phyloP scores from a whole-genome alignment of 2,113 vertebrate species.

The Macrotis lagotis region DNA sequence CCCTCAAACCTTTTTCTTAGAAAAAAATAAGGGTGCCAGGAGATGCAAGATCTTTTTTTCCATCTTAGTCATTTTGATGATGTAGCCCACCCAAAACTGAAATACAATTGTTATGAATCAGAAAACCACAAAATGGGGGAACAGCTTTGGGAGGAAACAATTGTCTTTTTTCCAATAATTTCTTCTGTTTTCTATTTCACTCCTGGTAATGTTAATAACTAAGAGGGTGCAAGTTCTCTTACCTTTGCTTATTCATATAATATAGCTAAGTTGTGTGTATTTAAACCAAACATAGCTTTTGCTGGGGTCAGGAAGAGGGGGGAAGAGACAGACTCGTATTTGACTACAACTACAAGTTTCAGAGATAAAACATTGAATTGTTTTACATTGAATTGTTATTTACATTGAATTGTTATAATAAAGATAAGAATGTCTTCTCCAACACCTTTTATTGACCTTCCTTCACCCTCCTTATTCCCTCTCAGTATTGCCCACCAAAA shows the following conservation, averaged over 20 bases:
- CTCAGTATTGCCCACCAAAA: background rate
- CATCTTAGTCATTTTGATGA: background rate
- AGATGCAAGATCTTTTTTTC: background rate
- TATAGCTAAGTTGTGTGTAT: background rate
- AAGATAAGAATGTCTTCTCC: background rate
- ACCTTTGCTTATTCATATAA: background rate
- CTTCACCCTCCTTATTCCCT: background rate
- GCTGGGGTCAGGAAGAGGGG: background rate
- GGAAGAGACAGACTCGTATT: background rate
- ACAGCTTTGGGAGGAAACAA: background rate
- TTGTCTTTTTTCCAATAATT: background rate
- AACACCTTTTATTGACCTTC: background rate
- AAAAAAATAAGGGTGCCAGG: background rate
- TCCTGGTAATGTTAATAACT: background rate
- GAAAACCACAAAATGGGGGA: background rate
- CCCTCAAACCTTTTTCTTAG: background rate
- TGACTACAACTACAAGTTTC: background rate
- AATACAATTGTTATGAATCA: background rate
- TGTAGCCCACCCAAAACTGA: background rate
- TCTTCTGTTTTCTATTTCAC: background rate
- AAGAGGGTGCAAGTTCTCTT: background rate
- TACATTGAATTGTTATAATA: background rate
- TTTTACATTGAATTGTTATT: background rate
- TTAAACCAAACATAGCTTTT: background rate
- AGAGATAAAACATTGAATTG: background rate